These are phyloP conservation scores for Microchrysa polita DNA, from an alignment of 2,888 invertebrate genomes.

Conservation along the genomic window DNA sequence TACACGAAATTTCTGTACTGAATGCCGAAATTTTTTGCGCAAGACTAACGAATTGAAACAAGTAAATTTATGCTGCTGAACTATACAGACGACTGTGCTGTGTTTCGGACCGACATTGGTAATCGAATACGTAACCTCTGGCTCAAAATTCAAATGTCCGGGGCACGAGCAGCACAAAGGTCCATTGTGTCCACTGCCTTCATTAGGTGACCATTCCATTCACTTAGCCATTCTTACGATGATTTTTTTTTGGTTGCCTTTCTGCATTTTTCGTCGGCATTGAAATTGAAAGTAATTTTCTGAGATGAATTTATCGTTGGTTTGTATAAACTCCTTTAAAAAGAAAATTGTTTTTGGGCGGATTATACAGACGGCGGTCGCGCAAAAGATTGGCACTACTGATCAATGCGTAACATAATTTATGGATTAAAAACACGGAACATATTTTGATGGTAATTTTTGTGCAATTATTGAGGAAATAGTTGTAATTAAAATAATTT, in stretches of 20 bases:
- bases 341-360: constrained; percentile 27
- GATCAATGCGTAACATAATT: background rate
- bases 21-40: background rate
- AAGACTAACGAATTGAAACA: constrained; percentile 30
- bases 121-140: too few relatives aligned
- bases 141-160: too few relatives aligned
- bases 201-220: constrained; percentile 18
- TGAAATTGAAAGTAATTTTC: constrained; percentile 36
- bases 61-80: constrained; percentile 28
- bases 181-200: background rate
- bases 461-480: background rate
- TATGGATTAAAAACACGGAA: background rate
- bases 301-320: background rate
- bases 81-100: too few relatives aligned
- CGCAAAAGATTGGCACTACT: background rate
- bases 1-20: too few relatives aligned
- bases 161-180: too few relatives aligned
- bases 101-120: background rate
- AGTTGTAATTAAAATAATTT: too few relatives aligned
- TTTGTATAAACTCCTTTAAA: too few relatives aligned
- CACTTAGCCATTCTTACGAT: constrained; percentile 8
- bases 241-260: too few relatives aligned
- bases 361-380: background rate
- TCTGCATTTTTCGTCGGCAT: too few relatives aligned
- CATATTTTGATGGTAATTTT: background rate